Evolutionary conservation across 2,888 invertebrate species (phyloP).

Genomic region (Protophormia terraenovae): DNA sequence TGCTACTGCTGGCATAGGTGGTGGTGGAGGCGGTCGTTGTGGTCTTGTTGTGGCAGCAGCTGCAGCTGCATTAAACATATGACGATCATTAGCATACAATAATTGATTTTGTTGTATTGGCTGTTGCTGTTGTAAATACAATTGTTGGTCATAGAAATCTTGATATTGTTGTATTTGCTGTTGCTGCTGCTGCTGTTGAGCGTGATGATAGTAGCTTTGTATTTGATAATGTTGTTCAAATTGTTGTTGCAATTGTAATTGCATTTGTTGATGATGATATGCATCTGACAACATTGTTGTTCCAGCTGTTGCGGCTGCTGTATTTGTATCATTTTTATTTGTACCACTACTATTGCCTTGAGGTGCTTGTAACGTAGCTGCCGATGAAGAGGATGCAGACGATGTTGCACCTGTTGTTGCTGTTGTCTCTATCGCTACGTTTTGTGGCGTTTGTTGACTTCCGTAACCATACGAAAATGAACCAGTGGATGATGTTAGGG

Average conservation of each 20-base stretch:
- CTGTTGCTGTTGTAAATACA: constrained; percentile 67
- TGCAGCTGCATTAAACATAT: constrained; percentile 47
- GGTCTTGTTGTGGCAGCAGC: constrained; percentile 37
- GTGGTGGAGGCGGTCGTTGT: constrained; percentile 27
- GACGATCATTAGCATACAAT: constrained; percentile 56
- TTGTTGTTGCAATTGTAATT: constrained; percentile 70
- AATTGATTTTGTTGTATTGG: constrained; percentile 71
- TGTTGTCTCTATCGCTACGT: constrained; percentile 55
- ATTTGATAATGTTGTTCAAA: constrained; percentile 71
- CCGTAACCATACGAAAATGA: constrained; percentile 59
- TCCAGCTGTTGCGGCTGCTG: not conserved
- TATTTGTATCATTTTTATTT: constrained; percentile 46
- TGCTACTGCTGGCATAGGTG: constrained; percentile 17
- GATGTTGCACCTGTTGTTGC: constrained; percentile 55
- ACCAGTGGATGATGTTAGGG: constrained; percentile 48
- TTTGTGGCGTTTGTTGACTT: constrained; percentile 55
- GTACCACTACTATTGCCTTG: not conserved
- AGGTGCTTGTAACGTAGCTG: constrained; percentile 45
- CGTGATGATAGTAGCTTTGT: constrained; percentile 69
- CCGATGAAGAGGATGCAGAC: constrained; percentile 31
- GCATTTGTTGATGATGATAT: constrained; percentile 71
- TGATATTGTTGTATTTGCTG: constrained; percentile 69
- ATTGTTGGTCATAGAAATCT: constrained; percentile 58
- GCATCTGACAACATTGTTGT: constrained; percentile 67
- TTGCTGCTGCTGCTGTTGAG: constrained; percentile 66